Percentiles rank a stretch among this genome's conserved stretches.
Evolutionary conservation across 2,113 vertebrate species (phyloP).

Genomic region (Xyliphius kryptos): DNA sequence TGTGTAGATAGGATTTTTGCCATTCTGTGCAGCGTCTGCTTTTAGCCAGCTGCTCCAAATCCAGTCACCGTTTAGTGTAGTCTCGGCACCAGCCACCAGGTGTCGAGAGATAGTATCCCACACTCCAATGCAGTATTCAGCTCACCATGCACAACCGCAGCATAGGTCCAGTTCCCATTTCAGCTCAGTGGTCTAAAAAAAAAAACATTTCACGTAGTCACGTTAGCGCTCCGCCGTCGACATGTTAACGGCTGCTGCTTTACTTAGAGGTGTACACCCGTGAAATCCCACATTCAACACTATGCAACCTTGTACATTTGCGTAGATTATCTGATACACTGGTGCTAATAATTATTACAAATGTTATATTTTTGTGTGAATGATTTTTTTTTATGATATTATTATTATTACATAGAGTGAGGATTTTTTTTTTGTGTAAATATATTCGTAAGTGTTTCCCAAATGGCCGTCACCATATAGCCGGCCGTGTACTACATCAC

Average conservation of each 20-base stretch:
- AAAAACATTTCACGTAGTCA: slow-evolving; percentile 4
- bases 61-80: no score
- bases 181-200: no score
- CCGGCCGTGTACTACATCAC: slow-evolving; percentile 44
- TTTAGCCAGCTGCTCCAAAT: no score
- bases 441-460: slow-evolving; percentile 76
- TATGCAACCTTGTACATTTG: slow-evolving; percentile 96
- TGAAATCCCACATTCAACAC: slow-evolving; percentile 62
- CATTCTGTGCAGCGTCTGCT: no score
- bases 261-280: slow-evolving; percentile 44
- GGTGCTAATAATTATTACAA: slow-evolving; percentile 99
- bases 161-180: no score
- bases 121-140: slow-evolving; percentile 38
- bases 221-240: background rate
- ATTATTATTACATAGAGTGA: slow-evolving; percentile 80
- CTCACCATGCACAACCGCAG: no score
- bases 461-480: slow-evolving; percentile 58
- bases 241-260: slow-evolving; percentile 48
- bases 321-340: slow-evolving; percentile 98
- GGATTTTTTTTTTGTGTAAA: slow-evolving; percentile 86
- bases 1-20: no score
- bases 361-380: slow-evolving; percentile 98
- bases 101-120: background rate
- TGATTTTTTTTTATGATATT: no score
- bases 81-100: background rate